phyloP scores from a whole-genome alignment of 2,797 vertebrate species.

The Xyrichtys novacula region DNA sequence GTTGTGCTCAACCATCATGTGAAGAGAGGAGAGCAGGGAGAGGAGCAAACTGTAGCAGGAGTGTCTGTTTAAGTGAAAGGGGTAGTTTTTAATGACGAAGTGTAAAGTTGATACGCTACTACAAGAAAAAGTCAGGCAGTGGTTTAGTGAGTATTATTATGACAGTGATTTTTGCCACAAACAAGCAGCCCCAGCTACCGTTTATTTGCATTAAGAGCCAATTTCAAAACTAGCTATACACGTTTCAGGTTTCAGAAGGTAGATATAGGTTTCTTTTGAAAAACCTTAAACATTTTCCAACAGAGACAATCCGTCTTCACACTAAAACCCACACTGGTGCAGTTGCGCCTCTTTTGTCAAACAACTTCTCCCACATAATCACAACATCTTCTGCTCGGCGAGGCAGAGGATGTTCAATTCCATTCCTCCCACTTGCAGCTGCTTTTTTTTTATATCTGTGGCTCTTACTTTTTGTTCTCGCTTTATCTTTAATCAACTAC shows the following conservation, averaged over 20 bases:
- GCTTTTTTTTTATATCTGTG: conserved; percentile 49
- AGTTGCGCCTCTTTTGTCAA: conserved; percentile 55
- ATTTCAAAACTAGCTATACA: no score
- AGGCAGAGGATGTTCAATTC: conserved; percentile 59
- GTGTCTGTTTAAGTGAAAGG: no score
- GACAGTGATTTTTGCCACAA: no score
- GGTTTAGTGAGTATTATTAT: no score
- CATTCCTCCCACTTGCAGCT: conserved; percentile 78
- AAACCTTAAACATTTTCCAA: not conserved
- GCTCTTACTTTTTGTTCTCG: conserved; percentile 53
- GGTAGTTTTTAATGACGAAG: no score
- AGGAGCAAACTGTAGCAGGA: no score
- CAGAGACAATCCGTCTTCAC: conserved; percentile 15
- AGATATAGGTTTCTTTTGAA: not conserved
- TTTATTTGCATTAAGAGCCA: no score
- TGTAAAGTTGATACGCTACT: no score
- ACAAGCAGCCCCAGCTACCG: no score
- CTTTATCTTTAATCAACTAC: conserved; percentile 28
- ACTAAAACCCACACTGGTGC: conserved; percentile 54
- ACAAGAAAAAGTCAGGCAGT: no score
- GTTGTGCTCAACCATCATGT: no score
- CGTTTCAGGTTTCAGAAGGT: not conserved
- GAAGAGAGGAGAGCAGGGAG: no score
- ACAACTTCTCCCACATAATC: conserved; percentile 65
- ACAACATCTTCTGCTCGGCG: conserved; percentile 48